Conservation (phyloP, 2,888 invertebrate species). For the Rhamphomyia laevipes region DNA sequence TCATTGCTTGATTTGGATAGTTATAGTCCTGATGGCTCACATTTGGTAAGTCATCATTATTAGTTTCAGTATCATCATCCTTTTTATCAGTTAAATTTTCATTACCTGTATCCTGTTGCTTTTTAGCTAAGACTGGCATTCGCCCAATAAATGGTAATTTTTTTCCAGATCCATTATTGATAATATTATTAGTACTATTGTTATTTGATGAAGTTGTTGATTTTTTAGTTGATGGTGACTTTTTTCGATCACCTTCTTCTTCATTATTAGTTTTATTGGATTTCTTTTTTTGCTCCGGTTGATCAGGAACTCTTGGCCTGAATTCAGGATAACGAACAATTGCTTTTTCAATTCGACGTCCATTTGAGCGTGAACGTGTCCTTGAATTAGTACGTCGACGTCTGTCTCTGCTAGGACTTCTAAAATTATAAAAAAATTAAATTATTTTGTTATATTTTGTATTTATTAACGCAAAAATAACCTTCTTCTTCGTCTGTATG, state of each 20-base stretch:
- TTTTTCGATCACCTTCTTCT: constrained; percentile 23
- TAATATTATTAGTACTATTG: constrained; percentile 21
- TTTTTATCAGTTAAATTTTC: constrained; percentile 12
- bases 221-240: constrained; percentile 20
- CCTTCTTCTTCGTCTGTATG: constrained; percentile 15
- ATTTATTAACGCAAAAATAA: constrained; percentile 7
- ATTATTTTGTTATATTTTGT: constrained; percentile 15
- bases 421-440: background rate
- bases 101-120: constrained; percentile 26
- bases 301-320: constrained; percentile 31
- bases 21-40: background rate
- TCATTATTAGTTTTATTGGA: constrained; percentile 17
- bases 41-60: background rate
- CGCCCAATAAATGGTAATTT: constrained; percentile 77
- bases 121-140: constrained; percentile 64
- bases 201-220: constrained; percentile 18
- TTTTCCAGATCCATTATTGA: constrained; percentile 37
- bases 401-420: constrained; percentile 3
- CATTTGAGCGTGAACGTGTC: constrained; percentile 21
- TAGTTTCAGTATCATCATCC: constrained; percentile 3
- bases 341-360: constrained; percentile 30
- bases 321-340: constrained; percentile 34
- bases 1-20: background rate
- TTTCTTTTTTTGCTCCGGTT: constrained; percentile 20
- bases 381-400: constrained; percentile 21